Base-by-base conservation (phyloP, 2,888 invertebrate species). In the Coelinius sp. region DNA sequence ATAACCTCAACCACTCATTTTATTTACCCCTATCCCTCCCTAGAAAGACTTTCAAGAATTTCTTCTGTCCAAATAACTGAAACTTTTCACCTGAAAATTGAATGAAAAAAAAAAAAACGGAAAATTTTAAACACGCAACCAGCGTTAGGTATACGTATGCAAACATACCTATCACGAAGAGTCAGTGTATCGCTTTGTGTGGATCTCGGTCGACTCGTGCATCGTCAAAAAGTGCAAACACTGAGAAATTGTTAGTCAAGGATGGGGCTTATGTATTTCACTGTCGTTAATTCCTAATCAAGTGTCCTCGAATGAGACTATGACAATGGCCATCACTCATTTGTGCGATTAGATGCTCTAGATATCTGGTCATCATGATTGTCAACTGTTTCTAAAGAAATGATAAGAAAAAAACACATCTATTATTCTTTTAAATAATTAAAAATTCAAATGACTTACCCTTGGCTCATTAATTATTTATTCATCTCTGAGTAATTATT, bases 231-330 rank as follows among this genome's bases (percentile, higher is more conserved):
- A 68, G 35, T 59, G 59, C 41, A 68, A 68, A 68, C 68, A 68
- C 8, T 27, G 35, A 53, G 14, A 24, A 59, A 59, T 25, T 53
- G 53, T 53, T 53, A 8, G 53, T 53, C 25, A 20, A 53, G 53
- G n/a, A 53, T 14, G 31, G 27, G 52, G 14, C 31, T 56, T 56
- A 56, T 56, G 27, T 59, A 27, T 68, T 68, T 68, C 68, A 68
- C 56, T 46, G 44, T 59, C 59, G 56, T 53, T 68, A 59, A 68
- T 68, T 59, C 68, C 59, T 68, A 68, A 68, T 68, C 68, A 59
- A 68, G 62, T 41, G 68, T 59, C 68, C 56, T 68, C 68, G 62
- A 56, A 56, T 56, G 56, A 56, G 56, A 31, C 46, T 68, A 31
- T 35, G 27, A 68, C 56, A 49, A 49, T 49, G 46, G 46, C 46